phyloP scores from a whole-genome alignment of 2,113 vertebrate species.

The Ctenomys sociabilis region DNA sequence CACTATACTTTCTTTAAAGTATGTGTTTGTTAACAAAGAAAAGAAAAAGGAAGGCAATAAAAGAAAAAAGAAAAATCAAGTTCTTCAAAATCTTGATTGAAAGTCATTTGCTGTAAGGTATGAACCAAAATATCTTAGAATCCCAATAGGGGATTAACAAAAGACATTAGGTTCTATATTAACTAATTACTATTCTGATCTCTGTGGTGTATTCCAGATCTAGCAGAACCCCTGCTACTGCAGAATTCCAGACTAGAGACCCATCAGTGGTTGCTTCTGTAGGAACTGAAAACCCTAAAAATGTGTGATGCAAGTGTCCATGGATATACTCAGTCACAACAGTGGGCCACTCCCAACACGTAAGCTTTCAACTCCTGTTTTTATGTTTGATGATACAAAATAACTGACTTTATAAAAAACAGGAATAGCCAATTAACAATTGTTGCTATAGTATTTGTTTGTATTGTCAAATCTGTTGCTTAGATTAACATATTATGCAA shows the following conservation, averaged over 20 bases:
- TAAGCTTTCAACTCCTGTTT: not conserved
- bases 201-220: accelerated
- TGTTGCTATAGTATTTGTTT: too few relatives aligned
- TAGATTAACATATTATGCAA: too few relatives aligned
- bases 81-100: not conserved
- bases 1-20: too few relatives aligned
- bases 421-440: too few relatives aligned
- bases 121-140: not conserved
- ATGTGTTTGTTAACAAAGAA: too few relatives aligned
- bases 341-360: too few relatives aligned
- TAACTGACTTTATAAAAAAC: too few relatives aligned
- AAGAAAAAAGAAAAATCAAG: not conserved
- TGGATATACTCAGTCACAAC: not conserved
- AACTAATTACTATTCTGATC: too few relatives aligned
- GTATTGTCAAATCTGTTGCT: too few relatives aligned
- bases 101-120: not conserved
- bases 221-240: accelerated
- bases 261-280: accelerated
- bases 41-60: too few relatives aligned
- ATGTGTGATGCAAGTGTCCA: not conserved
- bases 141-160: too few relatives aligned
- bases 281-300: too few relatives aligned
- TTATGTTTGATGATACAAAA: not conserved
- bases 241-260: accelerated
- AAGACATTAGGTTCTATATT: accelerated